phyloP scores from a whole-genome alignment of 2,113 vertebrate species.

The Platysternon megacephalum region DNA sequence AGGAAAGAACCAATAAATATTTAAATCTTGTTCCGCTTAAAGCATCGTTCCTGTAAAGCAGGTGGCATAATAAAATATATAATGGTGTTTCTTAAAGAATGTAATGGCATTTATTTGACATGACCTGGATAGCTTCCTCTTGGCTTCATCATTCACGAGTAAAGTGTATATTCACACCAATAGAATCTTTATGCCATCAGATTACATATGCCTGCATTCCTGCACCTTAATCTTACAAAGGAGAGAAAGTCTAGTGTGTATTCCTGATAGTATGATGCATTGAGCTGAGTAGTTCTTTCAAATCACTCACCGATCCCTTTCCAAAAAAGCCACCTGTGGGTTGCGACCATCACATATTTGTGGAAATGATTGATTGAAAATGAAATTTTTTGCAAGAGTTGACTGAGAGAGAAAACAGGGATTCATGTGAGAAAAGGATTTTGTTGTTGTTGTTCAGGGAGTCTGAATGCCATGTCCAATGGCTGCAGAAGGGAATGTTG shows the following conservation, averaged over 20 bases:
- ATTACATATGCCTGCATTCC: neutral
- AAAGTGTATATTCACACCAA: neutral
- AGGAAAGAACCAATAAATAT: neutral
- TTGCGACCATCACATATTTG: neutral
- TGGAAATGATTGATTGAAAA: neutral
- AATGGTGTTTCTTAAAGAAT: neutral
- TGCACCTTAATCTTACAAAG: neutral
- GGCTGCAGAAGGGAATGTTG: neutral
- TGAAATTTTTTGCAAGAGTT: neutral
- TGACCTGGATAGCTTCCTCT: neutral
- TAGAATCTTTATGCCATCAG: neutral
- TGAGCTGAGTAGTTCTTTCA: neutral
- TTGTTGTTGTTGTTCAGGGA: neutral
- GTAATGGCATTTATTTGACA: neutral
- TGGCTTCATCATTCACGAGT: neutral
- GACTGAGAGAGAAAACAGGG: neutral
- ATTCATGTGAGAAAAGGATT: neutral
- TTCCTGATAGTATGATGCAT: neutral
- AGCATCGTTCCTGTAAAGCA: neutral
- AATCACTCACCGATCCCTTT: neutral
- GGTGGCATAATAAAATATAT: neutral
- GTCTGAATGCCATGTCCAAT: neutral
- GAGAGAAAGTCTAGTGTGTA: neutral
- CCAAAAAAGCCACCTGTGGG: conserved; percentile 14
- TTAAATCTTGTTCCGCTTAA: neutral